phyloP scores from a whole-genome alignment of 2,888 invertebrate species.

The Macropis europaea region DNA sequence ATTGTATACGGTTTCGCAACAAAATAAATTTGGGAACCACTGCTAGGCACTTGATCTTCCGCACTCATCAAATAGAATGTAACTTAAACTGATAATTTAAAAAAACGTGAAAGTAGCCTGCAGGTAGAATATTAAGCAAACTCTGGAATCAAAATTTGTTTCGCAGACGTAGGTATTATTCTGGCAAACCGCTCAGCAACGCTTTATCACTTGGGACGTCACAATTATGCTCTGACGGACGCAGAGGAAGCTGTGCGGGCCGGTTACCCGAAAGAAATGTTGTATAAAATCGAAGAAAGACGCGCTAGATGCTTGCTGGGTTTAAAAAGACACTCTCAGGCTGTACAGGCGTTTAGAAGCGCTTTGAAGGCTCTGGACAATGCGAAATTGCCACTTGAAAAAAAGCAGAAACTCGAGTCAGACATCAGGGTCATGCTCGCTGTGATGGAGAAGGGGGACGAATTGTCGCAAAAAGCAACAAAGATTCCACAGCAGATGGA shows the following conservation, averaged over 20 bases:
- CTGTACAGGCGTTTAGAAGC: conserved; percentile 85
- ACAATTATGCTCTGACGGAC: conserved; percentile 86
- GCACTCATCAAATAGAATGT: too few species aligned
- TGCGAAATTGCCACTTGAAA: conserved; percentile 84
- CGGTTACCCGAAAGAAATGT: conserved; percentile 86
- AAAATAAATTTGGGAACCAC: too few species aligned
- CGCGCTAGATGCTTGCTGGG: conserved; percentile 87
- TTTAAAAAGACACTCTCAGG: conserved; percentile 84
- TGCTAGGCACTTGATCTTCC: too few species aligned
- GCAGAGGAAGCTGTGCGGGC: conserved; percentile 85
- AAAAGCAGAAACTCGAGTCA: conserved; percentile 83
- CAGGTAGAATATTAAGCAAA: too few species aligned
- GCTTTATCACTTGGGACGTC: conserved; percentile 86
- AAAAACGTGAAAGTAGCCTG: too few species aligned
- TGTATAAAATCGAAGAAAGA: conserved; percentile 89
- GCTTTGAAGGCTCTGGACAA: conserved; percentile 86
- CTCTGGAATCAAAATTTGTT: neutral
- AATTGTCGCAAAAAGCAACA: conserved; percentile 58
- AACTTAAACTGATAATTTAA: too few species aligned
- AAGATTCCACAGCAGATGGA: conserved; percentile 11
- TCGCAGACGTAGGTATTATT: conserved; percentile 84
- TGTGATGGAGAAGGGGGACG: conserved; percentile 84
- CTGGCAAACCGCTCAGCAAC: conserved; percentile 91
- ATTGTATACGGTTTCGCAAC: too few species aligned
- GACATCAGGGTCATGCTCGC: conserved; percentile 88